Conservation (phyloP, 2,113 vertebrate species). For the Columba livia region DNA sequence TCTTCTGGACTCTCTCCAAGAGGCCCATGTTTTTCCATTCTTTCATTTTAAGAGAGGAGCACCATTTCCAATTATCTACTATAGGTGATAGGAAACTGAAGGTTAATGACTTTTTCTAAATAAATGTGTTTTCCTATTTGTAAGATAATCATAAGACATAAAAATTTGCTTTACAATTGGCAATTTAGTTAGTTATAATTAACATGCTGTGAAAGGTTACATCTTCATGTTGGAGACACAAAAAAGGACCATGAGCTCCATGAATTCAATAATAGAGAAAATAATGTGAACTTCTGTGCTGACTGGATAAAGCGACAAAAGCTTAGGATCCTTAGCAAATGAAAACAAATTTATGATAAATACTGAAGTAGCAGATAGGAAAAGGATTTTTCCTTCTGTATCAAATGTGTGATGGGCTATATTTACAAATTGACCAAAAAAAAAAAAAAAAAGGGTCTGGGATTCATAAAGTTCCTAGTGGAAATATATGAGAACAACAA, state of each 20-base stretch:
- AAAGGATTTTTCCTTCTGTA: neutral
- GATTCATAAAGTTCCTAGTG: too few species aligned
- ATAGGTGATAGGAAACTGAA: neutral
- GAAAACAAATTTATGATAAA: neutral
- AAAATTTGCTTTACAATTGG: neutral
- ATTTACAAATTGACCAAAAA: neutral
- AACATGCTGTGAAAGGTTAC: neutral
- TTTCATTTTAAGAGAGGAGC: neutral
- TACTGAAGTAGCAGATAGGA: neutral
- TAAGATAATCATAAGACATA: neutral
- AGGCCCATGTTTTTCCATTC: neutral
- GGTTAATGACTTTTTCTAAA: neutral
- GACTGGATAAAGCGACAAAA: neutral
- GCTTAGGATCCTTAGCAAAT: neutral
- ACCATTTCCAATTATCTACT: neutral
- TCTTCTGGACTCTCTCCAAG: too few species aligned
- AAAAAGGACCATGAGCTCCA: neutral
- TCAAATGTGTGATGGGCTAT: fast-evolving
- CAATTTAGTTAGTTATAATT: neutral
- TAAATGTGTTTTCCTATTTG: neutral
- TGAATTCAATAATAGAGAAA: neutral
- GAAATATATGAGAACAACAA: neutral
- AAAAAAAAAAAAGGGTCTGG: too few species aligned
- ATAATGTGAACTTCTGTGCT: neutral
- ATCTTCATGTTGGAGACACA: neutral